These are phyloP conservation scores for Microplitis mediator DNA, from an alignment of 1,140 invertebrate genomes.

Conservation along the genomic window DNA sequence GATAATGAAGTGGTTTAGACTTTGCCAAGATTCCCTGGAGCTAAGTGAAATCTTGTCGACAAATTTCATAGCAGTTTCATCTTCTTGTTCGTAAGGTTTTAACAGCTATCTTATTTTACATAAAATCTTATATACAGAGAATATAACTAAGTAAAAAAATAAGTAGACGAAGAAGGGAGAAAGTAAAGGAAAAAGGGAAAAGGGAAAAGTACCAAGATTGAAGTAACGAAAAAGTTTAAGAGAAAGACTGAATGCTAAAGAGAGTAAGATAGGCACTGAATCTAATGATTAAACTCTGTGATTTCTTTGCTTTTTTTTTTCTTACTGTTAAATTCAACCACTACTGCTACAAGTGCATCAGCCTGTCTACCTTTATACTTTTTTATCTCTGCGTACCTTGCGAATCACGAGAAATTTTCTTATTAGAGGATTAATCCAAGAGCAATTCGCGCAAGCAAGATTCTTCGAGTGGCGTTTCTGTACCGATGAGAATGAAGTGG, in stretches of 20 bases:
- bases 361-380: neutral
- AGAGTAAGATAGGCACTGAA: neutral
- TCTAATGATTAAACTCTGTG: conserved; percentile 15
- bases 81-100: conserved; percentile 13
- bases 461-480: conserved; percentile 27
- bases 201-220: conserved; percentile 10
- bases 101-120: conserved; percentile 14
- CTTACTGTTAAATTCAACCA: conserved; percentile 14
- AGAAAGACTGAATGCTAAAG: conserved; percentile 1
- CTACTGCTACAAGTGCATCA: neutral
- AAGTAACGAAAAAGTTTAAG: neutral
- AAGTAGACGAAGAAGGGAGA: conserved; percentile 25
- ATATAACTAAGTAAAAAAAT: neutral
- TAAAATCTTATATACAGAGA: neutral
- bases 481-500: conserved; percentile 5
- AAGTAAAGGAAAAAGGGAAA: conserved; percentile 35
- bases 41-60: conserved; percentile 28
- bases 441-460: conserved; percentile 25
- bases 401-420: conserved; percentile 28
- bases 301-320: conserved; percentile 1
- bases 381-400: neutral
- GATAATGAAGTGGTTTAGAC: conserved; percentile 19
- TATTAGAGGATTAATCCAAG: conserved; percentile 30
- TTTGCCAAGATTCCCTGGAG: conserved; percentile 3
- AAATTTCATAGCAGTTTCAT: conserved; percentile 23